phyloP scores from a whole-genome alignment of 92 coral and sea anemone genomes.

The Palythoa grandis region DNA sequence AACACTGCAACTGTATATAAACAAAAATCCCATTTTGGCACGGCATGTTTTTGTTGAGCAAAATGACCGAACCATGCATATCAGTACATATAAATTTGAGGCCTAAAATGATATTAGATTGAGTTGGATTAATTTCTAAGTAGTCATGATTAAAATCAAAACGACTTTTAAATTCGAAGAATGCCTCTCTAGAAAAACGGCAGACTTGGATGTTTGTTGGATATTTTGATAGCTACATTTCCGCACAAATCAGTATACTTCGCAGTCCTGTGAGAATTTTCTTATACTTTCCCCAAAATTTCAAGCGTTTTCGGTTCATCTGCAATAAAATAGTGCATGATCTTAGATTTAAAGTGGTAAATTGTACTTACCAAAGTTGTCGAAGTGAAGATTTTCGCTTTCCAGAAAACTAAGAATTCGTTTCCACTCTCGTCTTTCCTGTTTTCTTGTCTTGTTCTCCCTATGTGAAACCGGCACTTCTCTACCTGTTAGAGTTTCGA shows the following conservation, averaged over 20 bases:
- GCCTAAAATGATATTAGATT: not conserved
- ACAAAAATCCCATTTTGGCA: too few species aligned
- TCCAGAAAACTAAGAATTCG: slow-evolving; percentile 67
- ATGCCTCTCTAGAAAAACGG: too few species aligned
- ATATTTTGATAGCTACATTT: too few species aligned
- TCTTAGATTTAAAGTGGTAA: not conserved
- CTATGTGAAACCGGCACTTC: slow-evolving; percentile 46
- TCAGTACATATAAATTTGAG: not conserved
- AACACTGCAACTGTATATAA: too few species aligned
- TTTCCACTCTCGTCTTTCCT: slow-evolving; percentile 68
- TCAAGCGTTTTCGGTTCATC: not conserved
- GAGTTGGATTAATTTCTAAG: not conserved
- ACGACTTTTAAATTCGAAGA: not conserved
- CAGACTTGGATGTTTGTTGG: too few species aligned
- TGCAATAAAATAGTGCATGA: too few species aligned
- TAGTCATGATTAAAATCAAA: not conserved
- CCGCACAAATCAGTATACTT: too few species aligned
- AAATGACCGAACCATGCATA: too few species aligned
- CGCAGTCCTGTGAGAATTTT: too few species aligned
- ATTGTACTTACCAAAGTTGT: slow-evolving; percentile 23
- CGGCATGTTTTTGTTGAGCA: too few species aligned
- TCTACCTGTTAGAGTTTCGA: slow-evolving; percentile 64
- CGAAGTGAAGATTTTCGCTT: slow-evolving; percentile 47
- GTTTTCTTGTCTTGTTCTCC: slow-evolving; percentile 56
- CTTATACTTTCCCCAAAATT: too few species aligned